phyloP scores from a whole-genome alignment of 2,888 invertebrate genomes.

The Cheilosia impressa region DNA sequence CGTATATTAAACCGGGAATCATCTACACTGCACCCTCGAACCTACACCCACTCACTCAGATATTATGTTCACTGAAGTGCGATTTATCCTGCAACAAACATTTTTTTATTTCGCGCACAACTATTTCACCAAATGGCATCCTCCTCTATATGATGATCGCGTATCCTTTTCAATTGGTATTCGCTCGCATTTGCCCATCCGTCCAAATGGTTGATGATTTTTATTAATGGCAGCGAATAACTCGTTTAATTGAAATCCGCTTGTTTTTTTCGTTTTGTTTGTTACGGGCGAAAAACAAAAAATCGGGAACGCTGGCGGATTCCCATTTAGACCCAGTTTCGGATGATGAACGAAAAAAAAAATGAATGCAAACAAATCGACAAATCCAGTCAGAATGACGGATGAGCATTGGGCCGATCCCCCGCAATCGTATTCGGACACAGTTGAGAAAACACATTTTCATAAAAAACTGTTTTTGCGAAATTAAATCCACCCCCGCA shows the following conservation, averaged over 20 bases:
- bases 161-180: slow-evolving; percentile 68
- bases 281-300: slow-evolving; percentile 13
- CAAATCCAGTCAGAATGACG: slow-evolving; percentile 49
- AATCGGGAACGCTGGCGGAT: too few species aligned
- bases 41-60: not conserved
- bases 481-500: slow-evolving; percentile 49
- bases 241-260: slow-evolving; percentile 72
- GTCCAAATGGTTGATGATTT: slow-evolving; percentile 65
- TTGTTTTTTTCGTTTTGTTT: slow-evolving; percentile 14
- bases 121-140: slow-evolving; percentile 23
- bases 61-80: slow-evolving; percentile 52
- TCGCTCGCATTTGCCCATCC: slow-evolving; percentile 47
- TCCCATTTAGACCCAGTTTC: slow-evolving; percentile 46
- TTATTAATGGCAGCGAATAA: slow-evolving; percentile 65
- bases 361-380: slow-evolving; percentile 51
- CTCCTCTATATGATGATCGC: slow-evolving; percentile 18
- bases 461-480: slow-evolving; percentile 18
- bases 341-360: slow-evolving; percentile 20
- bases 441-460: slow-evolving; percentile 36
- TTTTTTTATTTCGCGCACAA: slow-evolving; percentile 20
- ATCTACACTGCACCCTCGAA: not conserved
- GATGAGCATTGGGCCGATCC: slow-evolving; percentile 22
- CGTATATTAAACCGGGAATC: not conserved
- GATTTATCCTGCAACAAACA: slow-evolving; percentile 35
- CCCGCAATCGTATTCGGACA: slow-evolving; percentile 5